phyloP scores from a whole-genome alignment of 2,797 vertebrate genomes.

The Crocidura indochinensis region DNA sequence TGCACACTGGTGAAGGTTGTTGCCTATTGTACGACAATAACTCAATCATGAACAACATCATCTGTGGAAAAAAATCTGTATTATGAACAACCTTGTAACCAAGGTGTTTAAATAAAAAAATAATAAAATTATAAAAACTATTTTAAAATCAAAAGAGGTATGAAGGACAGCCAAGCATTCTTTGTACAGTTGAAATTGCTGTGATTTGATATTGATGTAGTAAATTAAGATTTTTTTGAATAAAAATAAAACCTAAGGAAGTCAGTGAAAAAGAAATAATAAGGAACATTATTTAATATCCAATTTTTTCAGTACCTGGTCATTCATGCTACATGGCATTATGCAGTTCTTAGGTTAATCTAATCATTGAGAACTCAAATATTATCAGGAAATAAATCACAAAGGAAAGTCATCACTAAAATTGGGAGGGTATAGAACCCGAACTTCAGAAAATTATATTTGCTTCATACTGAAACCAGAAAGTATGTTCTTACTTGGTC shows the following conservation, averaged over 20 bases:
- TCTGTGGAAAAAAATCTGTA: no score
- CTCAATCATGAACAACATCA: no score
- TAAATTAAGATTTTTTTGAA: background rate
- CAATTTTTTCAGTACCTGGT: fast-evolving
- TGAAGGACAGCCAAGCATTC: no score
- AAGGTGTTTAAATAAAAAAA: no score
- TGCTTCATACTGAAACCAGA: background rate
- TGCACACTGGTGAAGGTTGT: no score
- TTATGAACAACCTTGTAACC: no score
- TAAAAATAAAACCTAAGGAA: slow-evolving; percentile 40
- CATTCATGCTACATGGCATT: background rate
- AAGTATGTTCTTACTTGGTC: background rate
- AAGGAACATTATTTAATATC: slow-evolving; percentile 15
- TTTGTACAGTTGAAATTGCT: no score
- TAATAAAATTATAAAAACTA: no score
- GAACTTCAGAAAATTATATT: background rate
- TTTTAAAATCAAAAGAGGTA: no score
- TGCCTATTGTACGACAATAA: no score
- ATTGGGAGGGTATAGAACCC: fast-evolving
- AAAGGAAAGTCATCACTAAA: background rate
- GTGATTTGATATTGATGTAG: no score
- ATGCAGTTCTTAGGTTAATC: background rate
- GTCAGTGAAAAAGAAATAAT: slow-evolving; percentile 33
- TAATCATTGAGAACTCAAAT: background rate
- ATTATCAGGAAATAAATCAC: background rate